These are phyloP conservation scores for Mythimna loreyi DNA, from an alignment of 2,888 invertebrate species.

Conservation along the genomic window DNA sequence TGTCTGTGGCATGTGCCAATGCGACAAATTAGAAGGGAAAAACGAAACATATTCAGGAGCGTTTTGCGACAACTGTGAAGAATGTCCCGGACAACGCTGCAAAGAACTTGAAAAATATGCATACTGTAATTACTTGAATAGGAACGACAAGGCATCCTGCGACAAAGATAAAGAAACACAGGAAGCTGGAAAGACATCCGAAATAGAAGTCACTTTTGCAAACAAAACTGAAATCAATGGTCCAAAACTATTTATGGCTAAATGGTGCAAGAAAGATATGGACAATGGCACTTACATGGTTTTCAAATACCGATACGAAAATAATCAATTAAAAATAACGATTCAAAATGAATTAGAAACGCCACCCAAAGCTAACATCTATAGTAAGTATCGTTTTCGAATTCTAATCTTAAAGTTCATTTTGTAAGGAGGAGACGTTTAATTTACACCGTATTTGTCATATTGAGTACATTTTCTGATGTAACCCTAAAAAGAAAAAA, in stretches of 20 bases:
- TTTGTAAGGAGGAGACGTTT: not conserved
- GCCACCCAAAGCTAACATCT: constrained; percentile 73
- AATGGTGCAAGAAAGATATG: constrained; percentile 73
- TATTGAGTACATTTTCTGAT: too few species aligned
- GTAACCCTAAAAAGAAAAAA: too few species aligned
- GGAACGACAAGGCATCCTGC: constrained; percentile 63
- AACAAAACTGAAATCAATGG: constrained; percentile 74
- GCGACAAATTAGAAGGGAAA: constrained; percentile 79
- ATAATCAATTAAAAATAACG: constrained; percentile 69
- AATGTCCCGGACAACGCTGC: constrained; percentile 93
- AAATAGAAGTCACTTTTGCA: constrained; percentile 58
- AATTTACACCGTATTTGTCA: not conserved
- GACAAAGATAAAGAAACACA: constrained; percentile 64
- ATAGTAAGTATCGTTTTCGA: constrained; percentile 75
- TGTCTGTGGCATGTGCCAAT: constrained; percentile 93
- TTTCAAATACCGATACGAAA: constrained; percentile 75
- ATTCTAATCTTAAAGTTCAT: not conserved
- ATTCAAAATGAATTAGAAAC: constrained; percentile 79
- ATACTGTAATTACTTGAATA: constrained; percentile 86
- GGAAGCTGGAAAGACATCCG: constrained; percentile 35
- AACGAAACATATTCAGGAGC: constrained; percentile 88
- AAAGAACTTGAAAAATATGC: constrained; percentile 93
- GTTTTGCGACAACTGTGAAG: constrained; percentile 94
- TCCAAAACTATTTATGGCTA: constrained; percentile 67
- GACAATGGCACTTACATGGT: constrained; percentile 72